phyloP scores from a whole-genome alignment of 2,113 vertebrate species.

The Myocastor coypus region DNA sequence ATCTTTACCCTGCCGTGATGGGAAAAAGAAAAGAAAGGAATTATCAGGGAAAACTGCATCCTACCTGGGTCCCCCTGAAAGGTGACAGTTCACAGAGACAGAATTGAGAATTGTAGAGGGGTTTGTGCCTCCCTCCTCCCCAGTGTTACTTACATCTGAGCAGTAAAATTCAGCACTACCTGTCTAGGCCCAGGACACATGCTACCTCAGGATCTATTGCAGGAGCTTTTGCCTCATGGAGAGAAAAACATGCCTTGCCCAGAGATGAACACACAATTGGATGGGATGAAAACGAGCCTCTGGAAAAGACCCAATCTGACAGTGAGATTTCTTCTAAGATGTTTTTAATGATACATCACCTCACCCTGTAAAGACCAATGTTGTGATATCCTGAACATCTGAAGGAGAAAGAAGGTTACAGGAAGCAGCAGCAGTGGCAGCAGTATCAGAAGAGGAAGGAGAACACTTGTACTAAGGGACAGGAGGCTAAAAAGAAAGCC shows the following conservation, averaged over 20 bases:
- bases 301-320: background rate
- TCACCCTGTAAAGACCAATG: slow-evolving; percentile 71
- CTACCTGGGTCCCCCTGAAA: background rate
- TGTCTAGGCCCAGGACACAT: background rate
- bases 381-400: slow-evolving; percentile 39
- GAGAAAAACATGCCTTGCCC: background rate
- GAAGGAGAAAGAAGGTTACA: slow-evolving; percentile 47
- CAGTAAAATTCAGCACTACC: background rate
- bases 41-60: background rate
- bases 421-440: slow-evolving; percentile 6
- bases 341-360: slow-evolving; percentile 58
- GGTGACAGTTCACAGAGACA: background rate
- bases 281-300: slow-evolving; percentile 46
- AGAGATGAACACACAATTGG: slow-evolving; percentile 49
- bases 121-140: background rate
- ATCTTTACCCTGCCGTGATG: background rate
- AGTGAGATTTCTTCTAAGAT: slow-evolving; percentile 69
- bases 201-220: slow-evolving; percentile 32
- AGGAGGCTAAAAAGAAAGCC: slow-evolving; percentile 59
- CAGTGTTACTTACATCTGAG: background rate
- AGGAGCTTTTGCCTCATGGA: slow-evolving; percentile 44
- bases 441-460: background rate
- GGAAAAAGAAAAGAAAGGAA: slow-evolving; percentile 27
- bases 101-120: background rate
- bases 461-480: slow-evolving; percentile 47